Conservation (phyloP, 2,888 invertebrate genomes). For the Morpho deidamia region DNA sequence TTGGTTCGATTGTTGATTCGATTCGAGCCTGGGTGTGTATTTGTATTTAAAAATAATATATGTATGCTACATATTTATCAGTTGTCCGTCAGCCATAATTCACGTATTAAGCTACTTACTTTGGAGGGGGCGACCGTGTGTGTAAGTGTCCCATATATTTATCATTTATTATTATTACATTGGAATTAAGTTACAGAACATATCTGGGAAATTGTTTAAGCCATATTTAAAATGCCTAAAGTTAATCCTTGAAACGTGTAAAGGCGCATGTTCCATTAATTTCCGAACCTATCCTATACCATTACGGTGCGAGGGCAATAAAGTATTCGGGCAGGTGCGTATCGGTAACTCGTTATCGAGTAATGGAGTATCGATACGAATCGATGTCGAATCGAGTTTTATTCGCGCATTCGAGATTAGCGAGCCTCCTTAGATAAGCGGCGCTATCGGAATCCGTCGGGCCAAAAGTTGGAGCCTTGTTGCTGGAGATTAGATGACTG, state of each 20-base stretch:
- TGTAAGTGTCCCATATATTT: no score
- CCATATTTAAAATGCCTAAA: neutral
- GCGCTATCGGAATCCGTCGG: constrained; percentile 19
- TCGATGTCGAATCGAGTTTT: constrained; percentile 35
- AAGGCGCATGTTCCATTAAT: constrained; percentile 24
- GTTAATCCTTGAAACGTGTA: neutral
- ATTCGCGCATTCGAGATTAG: constrained; percentile 33
- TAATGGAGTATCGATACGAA: constrained; percentile 34
- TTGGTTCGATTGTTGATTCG: no score
- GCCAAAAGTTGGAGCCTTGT: constrained; percentile 11
- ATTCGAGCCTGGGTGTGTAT: no score
- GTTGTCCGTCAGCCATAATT: no score
- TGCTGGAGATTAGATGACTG: constrained; percentile 1
- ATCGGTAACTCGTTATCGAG: constrained; percentile 35
- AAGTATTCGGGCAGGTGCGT: constrained; percentile 35
- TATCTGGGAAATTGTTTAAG: no score
- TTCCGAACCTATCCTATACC: constrained; percentile 28
- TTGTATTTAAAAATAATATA: no score
- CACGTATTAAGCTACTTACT: no score
- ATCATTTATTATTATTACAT: no score
- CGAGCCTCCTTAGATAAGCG: constrained; percentile 21
- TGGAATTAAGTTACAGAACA: no score
- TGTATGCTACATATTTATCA: no score
- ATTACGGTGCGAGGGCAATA: constrained; percentile 30
- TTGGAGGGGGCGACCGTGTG: no score